phyloP scores from a whole-genome alignment of 2,797 vertebrate genomes.

The Clarias pachynema region DNA sequence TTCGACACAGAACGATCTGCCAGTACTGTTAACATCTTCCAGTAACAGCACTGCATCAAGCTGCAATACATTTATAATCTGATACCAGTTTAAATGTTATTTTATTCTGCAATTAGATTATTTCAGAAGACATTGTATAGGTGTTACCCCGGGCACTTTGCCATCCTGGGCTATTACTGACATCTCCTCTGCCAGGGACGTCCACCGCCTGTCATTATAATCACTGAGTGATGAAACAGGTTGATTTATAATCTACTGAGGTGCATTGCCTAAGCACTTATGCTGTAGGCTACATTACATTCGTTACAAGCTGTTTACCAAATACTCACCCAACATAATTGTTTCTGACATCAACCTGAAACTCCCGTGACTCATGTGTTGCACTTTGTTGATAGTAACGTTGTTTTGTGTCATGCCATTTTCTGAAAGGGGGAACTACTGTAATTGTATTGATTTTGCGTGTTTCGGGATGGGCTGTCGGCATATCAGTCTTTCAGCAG shows the following conservation, averaged over 20 bases:
- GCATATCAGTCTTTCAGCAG: not conserved
- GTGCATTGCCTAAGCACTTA: not conserved
- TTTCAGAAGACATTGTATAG: not conserved
- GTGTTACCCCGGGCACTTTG: not conserved
- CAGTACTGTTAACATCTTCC: not conserved
- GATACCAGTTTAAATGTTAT: not conserved
- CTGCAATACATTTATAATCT: not conserved
- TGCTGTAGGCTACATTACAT: not conserved
- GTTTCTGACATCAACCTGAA: slow-evolving; percentile 25
- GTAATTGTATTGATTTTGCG: not conserved
- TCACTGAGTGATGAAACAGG: not conserved
- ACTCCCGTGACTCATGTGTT: slow-evolving; percentile 11
- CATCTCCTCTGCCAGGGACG: not conserved
- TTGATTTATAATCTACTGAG: not conserved
- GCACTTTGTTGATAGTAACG: slow-evolving; percentile 20
- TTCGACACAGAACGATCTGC: not conserved
- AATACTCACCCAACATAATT: slow-evolving; percentile 9
- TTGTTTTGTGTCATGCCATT: not conserved
- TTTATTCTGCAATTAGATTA: not conserved
- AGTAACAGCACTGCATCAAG: not conserved
- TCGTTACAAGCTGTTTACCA: slow-evolving; percentile 15
- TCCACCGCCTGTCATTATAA: not conserved
- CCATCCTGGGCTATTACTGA: slow-evolving; percentile 4
- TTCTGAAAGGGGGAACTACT: not conserved
- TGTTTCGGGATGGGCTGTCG: slow-evolving; percentile 6